Percentiles rank a stretch among this genome's conserved stretches.
Evolutionary conservation across 2,113 vertebrate genomes (phyloP).

Genomic region (Calidris pygmaea): DNA sequence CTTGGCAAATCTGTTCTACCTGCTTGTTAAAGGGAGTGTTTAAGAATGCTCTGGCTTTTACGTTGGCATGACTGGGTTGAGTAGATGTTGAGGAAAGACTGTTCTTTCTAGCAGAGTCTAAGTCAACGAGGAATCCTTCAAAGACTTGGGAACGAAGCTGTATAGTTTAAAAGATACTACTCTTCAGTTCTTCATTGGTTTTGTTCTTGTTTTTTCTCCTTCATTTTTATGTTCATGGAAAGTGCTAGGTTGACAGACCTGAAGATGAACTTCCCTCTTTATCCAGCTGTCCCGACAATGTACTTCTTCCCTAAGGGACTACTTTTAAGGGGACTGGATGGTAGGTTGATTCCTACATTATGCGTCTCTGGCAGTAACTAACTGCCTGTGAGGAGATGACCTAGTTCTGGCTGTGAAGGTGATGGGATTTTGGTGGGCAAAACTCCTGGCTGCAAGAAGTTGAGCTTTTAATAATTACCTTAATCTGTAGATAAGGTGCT

Average conservation of each 20-base stretch:
- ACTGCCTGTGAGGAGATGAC: constrained; percentile 39
- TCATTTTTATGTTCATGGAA: constrained; percentile 21
- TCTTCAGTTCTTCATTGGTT: background rate
- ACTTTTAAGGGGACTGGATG: constrained; percentile 36
- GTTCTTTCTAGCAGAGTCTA: background rate
- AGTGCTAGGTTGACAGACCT: constrained; percentile 16
- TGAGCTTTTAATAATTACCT: background rate
- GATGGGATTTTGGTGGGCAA: constrained; percentile 3
- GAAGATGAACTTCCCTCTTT: constrained; percentile 39
- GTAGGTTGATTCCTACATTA: constrained; percentile 47
- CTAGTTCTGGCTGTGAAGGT: constrained; percentile 44
- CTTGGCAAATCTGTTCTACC: background rate
- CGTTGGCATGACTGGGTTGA: background rate
- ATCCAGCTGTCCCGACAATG: constrained; percentile 39
- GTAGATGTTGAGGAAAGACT: background rate
- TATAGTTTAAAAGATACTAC: background rate
- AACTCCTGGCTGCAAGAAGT: background rate
- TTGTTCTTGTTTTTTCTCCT: constrained; percentile 27
- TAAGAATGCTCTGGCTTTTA: background rate
- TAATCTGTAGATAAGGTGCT: background rate
- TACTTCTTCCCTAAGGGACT: constrained; percentile 27
- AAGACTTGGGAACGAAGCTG: background rate
- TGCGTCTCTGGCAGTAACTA: constrained; percentile 2
- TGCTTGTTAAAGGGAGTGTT: background rate
- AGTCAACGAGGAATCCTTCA: background rate